These are phyloP conservation scores for Schizothorax lantsangensis DNA, from an alignment of 2,797 vertebrate species.

Conservation along the genomic window DNA sequence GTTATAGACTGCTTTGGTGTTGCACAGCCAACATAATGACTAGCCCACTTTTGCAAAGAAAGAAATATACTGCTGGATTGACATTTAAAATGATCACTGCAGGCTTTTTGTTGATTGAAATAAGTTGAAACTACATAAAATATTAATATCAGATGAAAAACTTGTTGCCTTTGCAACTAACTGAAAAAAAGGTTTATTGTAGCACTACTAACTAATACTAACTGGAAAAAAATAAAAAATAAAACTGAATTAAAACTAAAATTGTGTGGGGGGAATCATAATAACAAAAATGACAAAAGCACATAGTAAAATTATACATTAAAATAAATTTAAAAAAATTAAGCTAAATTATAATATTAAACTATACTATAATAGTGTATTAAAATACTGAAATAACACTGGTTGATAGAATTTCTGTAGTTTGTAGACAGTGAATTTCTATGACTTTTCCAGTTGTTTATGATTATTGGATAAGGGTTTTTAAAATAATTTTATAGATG, in stretches of 20 bases:
- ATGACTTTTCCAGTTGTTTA: not conserved
- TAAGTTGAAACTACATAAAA: not conserved
- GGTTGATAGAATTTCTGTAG: not conserved
- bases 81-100: not conserved
- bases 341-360: not conserved
- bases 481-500: not conserved
- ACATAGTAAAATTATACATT: not conserved
- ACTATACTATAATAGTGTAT: not conserved
- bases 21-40: not conserved
- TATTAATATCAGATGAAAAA: not conserved
- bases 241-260: not conserved
- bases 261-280: not conserved
- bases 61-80: not conserved
- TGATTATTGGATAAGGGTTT: not conserved
- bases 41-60: not conserved
- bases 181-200: not conserved
- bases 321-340: rapidly evolving
- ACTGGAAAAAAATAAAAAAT: not conserved
- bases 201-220: not conserved
- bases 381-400: not conserved
- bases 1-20: not conserved
- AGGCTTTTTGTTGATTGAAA: not conserved
- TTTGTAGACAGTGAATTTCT: not conserved
- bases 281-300: not conserved
- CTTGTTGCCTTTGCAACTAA: not conserved